phyloP scores from a whole-genome alignment of 1,140 invertebrate species.

The Subanguina moxae region DNA sequence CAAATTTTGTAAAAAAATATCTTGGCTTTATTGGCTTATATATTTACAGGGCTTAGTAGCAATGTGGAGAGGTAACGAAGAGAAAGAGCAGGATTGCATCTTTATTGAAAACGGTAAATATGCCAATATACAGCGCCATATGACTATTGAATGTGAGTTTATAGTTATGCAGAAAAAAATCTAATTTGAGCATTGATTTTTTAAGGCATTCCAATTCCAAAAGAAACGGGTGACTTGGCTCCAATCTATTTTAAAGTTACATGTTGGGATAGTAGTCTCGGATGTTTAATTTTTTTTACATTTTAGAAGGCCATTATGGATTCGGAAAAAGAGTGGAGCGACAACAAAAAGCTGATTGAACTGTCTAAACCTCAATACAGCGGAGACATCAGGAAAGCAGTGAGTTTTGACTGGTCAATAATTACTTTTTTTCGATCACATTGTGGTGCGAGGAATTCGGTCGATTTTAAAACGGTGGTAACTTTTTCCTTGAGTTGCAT shows the following conservation, averaged over 20 bases:
- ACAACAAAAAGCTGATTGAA: slow-evolving; percentile 89
- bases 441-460: too few relatives aligned
- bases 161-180: too few relatives aligned
- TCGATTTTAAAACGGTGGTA: too few relatives aligned
- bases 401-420: too few relatives aligned
- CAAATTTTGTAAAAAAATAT: too few relatives aligned
- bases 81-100: slow-evolving; percentile 68
- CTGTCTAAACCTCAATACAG: slow-evolving; percentile 62
- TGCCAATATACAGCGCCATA: slow-evolving; percentile 74
- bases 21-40: too few relatives aligned
- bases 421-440: too few relatives aligned
- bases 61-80: slow-evolving; percentile 60
- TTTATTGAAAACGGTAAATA: slow-evolving; percentile 82
- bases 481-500: too few relatives aligned
- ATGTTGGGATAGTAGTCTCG: slow-evolving; percentile 1
- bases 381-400: slow-evolving; percentile 44
- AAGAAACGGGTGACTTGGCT: slow-evolving; percentile 75
- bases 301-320: slow-evolving; percentile 81
- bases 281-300: background rate
- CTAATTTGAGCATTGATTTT: background rate
- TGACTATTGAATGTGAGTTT: slow-evolving; percentile 75
- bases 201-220: slow-evolving; percentile 70
- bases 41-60: background rate
- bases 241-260: slow-evolving; percentile 84
- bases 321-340: slow-evolving; percentile 75